phyloP scores from a whole-genome alignment of 2,797 vertebrate genomes.

The Alca torda region DNA sequence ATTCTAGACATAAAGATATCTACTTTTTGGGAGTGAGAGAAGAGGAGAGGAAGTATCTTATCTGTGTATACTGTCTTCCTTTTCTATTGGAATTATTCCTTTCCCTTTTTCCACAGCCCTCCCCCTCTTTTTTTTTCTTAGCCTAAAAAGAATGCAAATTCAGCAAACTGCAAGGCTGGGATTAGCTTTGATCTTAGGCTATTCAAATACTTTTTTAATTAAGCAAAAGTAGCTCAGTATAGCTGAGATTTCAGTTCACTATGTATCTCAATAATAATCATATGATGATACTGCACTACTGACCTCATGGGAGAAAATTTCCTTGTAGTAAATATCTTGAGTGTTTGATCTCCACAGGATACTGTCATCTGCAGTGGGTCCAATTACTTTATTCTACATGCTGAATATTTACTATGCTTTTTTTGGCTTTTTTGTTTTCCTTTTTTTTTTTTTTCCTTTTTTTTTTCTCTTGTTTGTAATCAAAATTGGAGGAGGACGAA shows the following conservation, averaged over 20 bases:
- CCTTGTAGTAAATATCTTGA: background rate
- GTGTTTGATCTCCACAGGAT: background rate
- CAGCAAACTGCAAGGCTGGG: background rate
- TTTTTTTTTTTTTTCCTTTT: background rate
- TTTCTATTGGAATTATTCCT: background rate
- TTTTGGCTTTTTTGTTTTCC: background rate
- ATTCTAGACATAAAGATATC: background rate
- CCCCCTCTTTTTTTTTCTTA: rapidly evolving
- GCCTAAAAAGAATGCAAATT: background rate
- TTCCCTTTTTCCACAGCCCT: background rate
- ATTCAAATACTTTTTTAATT: background rate
- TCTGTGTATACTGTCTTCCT: background rate
- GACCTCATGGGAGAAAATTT: background rate
- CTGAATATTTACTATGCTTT: background rate
- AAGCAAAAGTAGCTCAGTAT: background rate
- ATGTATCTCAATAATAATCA: background rate
- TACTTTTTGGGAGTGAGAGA: background rate
- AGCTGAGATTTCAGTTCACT: background rate
- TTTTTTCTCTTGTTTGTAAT: rapidly evolving
- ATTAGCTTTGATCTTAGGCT: background rate
- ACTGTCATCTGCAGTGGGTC: background rate
- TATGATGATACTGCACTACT: background rate
- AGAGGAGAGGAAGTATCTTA: background rate
- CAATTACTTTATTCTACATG: background rate
- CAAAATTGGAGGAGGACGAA: background rate